Evolutionary conservation across 2,888 invertebrate species (phyloP).

Genomic region (Melipona bicolor): DNA sequence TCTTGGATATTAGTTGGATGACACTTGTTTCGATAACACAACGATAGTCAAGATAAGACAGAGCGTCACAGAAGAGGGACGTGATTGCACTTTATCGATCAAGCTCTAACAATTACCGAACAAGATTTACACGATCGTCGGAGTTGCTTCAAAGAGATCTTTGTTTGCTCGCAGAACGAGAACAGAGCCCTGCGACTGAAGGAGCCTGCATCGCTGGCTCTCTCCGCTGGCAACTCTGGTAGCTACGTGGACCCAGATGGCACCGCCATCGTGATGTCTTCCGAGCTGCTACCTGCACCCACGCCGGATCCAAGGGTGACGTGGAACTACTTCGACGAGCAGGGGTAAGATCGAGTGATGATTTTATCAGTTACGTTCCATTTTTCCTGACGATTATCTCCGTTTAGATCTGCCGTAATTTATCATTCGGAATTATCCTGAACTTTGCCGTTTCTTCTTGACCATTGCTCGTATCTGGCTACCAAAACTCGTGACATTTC

Average conservation of each 20-base stretch:
- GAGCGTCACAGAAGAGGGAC: no score
- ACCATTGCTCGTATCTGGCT: no score
- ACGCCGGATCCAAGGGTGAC: constrained; percentile 85
- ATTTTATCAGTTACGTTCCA: background rate
- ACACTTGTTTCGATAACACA: no score
- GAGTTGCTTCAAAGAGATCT: constrained; percentile 17
- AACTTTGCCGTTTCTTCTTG: no score
- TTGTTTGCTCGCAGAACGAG: constrained; percentile 88
- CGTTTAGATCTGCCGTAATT: no score
- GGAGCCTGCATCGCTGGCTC: constrained; percentile 83
- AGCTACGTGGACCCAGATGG: constrained; percentile 79
- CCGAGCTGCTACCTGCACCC: constrained; percentile 79
- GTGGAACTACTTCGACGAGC: constrained; percentile 94
- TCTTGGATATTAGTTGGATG: no score
- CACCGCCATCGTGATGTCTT: constrained; percentile 82
- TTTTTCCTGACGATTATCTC: background rate
- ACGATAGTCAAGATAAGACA: no score
- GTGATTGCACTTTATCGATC: no score
- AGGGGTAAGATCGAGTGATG: constrained; percentile 81
- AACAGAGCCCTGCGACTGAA: constrained; percentile 93
- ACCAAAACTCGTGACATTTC: no score
- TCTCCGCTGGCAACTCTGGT: constrained; percentile 84
- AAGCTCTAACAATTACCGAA: no score
- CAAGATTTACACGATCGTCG: no score
- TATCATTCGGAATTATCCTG: no score